These are phyloP conservation scores for Hystrix brachyura DNA, from an alignment of 2,113 vertebrate species.

Conservation along the genomic window DNA sequence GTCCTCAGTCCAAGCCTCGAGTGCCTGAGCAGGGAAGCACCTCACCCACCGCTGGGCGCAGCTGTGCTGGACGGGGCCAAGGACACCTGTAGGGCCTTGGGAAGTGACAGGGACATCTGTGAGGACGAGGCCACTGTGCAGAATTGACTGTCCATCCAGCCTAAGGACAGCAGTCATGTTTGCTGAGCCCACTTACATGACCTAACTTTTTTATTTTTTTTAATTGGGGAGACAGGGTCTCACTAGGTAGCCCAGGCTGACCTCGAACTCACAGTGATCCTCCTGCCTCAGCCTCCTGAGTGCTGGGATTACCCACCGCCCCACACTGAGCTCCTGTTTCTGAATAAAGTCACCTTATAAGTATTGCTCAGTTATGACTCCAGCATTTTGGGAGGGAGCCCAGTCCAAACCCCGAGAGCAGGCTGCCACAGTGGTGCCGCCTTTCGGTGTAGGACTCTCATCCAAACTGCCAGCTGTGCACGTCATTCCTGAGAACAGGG, in stretches of 20 bases:
- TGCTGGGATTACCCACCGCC: not conserved
- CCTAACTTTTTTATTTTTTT: not conserved
- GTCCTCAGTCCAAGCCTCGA: not conserved
- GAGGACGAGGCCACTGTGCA: not conserved
- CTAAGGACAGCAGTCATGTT: not conserved
- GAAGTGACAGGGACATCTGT: not conserved
- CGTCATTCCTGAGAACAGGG: not conserved
- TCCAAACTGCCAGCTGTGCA: not conserved
- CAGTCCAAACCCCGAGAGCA: not conserved
- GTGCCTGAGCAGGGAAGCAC: not conserved
- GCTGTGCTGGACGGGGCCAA: not conserved
- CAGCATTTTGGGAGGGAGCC: not conserved
- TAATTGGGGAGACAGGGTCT: not conserved
- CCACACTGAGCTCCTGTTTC: not conserved
- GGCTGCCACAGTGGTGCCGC: not conserved
- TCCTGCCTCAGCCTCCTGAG: not conserved
- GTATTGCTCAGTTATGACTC: not conserved
- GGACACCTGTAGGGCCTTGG: not conserved
- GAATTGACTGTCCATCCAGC: not conserved
- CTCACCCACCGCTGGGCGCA: not conserved
- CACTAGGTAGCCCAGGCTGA: not conserved
- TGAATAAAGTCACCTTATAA: not conserved
- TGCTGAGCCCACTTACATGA: not conserved
- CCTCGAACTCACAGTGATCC: not conserved
- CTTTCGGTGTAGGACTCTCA: too few species aligned